Evolutionary conservation across 2,113 vertebrate genomes (phyloP), one percentile per base, ranked within the genome.

Genomic region (Dasyprocta punctata): DNA sequence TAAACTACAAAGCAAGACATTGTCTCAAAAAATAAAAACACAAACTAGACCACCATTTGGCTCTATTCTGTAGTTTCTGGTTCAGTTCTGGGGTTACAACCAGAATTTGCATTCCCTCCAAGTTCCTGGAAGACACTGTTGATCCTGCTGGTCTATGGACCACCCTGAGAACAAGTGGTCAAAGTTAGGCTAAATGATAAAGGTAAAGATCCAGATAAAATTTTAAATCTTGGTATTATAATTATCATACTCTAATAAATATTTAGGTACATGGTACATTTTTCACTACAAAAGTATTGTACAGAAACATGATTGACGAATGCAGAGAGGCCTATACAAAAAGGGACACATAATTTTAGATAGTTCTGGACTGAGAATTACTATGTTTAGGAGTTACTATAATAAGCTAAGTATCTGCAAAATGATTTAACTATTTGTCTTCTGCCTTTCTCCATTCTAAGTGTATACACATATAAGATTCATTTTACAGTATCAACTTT

Each of bases 341-440:
- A 89, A 92, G 30, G 36, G 44, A 80, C 60, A 84, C 60, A 84
- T 36, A 81, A 96, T 73, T 56, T 63, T 63, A 89, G 44, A 54
- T 2, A 86, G 33, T 73, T 71, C n/a, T 65, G 54, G 73, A 52
- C 20, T 81, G 54, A 92, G 89, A 91, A 16, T n/a, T 58, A 58
- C 38, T 91, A 75, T 65, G 60, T 77, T 67, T 92, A 41, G 86
- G 33, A 36, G 83, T 33, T 92, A 88, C 49, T 78, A 78, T 56
- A 96, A 73, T 67, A 38, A 94, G 93, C 49, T 81, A 65, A 93
- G 9, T 85, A 82, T 47, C 56, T 75, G 56, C 67, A 82, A 93
- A 87, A 83, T 17, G 19, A 58, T 12, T 78, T 65, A 90, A 75
- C 47, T 69, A 11, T 52, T 47, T 65, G 36, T 92, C 84, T 89